These are phyloP conservation scores for Euplexia lucipara DNA, from an alignment of 2,888 invertebrate genomes.

Conservation along the genomic window DNA sequence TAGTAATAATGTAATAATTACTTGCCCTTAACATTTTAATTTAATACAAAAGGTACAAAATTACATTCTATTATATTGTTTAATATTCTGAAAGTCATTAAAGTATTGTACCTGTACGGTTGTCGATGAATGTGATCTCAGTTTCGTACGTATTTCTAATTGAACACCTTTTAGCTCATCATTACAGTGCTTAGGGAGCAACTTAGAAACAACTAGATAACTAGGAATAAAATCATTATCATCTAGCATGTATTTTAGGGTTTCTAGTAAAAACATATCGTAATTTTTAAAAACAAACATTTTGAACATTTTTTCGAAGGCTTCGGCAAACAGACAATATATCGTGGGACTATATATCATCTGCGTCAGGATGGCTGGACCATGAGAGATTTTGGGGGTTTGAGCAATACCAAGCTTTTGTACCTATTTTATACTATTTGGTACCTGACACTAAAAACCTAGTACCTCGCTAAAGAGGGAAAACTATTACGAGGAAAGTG, in stretches of 20 bases:
- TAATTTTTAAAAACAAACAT: neutral
- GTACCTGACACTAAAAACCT: no score
- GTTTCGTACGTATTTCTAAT: constrained; percentile 54
- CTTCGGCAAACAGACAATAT: constrained; percentile 49
- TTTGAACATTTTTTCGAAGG: constrained; percentile 23
- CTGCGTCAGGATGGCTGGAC: no score
- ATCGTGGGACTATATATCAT: constrained; percentile 51
- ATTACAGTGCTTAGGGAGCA: constrained; percentile 15
- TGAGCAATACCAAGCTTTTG: no score
- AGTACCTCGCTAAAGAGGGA: no score
- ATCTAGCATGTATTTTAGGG: constrained; percentile 44
- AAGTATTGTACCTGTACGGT: constrained; percentile 62
- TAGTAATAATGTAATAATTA: no score
- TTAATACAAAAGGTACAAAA: no score
- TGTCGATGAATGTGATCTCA: constrained; percentile 53
- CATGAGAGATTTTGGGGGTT: no score
- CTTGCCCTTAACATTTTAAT: no score
- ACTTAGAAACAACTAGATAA: constrained; percentile 44
- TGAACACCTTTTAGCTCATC: constrained; percentile 30
- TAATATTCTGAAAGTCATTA: constrained; percentile 19
- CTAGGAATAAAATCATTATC: constrained; percentile 43
- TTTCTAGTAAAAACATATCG: constrained; percentile 26
- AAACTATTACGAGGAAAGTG: no score
- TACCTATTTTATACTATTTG: no score
- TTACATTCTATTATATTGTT: no score